These are phyloP conservation scores for Torymus aiolomorphi DNA, from an alignment of 2,888 invertebrate genomes.

Conservation along the genomic window DNA sequence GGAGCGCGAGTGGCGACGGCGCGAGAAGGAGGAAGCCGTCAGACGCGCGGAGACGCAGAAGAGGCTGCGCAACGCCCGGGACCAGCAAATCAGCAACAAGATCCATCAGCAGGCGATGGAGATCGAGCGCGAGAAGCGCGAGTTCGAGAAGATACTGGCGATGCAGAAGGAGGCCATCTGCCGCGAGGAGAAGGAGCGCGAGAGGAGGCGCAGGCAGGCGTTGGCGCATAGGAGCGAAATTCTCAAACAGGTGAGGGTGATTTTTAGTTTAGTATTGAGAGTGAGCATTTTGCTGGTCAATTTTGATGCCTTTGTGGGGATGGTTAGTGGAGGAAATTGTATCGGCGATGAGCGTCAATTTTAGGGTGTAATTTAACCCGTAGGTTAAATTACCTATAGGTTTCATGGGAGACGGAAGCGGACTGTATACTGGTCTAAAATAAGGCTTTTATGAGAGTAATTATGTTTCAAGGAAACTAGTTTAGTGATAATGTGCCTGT, in stretches of 20 bases:
- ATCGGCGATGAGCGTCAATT: too few species aligned
- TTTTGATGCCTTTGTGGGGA: too few species aligned
- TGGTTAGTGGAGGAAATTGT: too few species aligned
- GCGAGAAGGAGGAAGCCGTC: conserved; percentile 80
- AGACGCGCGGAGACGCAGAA: conserved; percentile 78
- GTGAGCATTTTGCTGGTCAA: too few species aligned
- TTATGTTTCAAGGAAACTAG: too few species aligned
- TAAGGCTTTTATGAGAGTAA: too few species aligned
- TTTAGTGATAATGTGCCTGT: not conserved
- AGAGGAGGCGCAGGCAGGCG: conserved; percentile 74
- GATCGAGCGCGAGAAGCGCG: conserved; percentile 81
- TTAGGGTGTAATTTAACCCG: too few species aligned
- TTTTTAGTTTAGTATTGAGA: too few species aligned
- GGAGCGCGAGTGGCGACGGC: conserved; percentile 83
- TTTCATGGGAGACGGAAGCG: too few species aligned
- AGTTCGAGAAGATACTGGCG: conserved; percentile 79
- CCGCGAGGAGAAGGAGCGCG: conserved; percentile 77
- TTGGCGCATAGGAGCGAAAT: conserved; percentile 80
- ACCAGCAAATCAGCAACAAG: conserved; percentile 79
- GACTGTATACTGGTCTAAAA: too few species aligned
- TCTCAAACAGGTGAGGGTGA: conserved; percentile 78
- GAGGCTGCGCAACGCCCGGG: conserved; percentile 77
- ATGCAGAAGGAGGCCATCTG: conserved; percentile 78
- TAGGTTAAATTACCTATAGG: too few species aligned
- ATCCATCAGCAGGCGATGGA: conserved; percentile 82